A percentile compares a stretch with the other conserved stretches of the same genome.
Evolutionary conservation across 1,140 invertebrate species (phyloP).

Genomic region (Bombus waltoni): DNA sequence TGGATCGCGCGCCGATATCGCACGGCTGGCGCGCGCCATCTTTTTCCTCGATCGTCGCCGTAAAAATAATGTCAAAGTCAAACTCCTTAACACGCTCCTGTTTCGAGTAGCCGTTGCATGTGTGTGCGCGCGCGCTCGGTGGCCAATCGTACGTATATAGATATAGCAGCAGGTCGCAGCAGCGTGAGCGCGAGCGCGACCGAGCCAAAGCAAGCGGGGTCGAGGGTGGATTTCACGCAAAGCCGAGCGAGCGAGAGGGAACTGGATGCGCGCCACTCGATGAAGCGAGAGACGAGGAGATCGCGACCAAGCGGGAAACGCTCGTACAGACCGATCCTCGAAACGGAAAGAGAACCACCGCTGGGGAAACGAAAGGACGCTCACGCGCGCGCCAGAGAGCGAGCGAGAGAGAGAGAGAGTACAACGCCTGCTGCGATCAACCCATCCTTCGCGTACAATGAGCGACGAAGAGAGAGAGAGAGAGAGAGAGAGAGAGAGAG

Average conservation of each 20-base stretch:
- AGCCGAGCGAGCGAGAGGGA: conserved; percentile 42
- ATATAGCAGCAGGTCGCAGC: background rate
- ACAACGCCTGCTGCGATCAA: conserved; percentile 2
- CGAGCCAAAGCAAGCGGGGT: conserved; percentile 32
- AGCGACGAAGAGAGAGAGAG: conserved; percentile 15
- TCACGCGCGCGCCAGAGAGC: background rate
- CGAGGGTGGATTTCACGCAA: conserved; percentile 40
- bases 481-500: conserved; percentile 8
- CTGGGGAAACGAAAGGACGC: conserved; percentile 8
- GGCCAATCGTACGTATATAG: background rate
- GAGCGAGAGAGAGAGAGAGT: background rate
- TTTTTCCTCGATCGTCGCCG: background rate
- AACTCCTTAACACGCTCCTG: conserved; percentile 61
- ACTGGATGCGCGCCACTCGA: conserved; percentile 13
- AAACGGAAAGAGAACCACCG: conserved; percentile 10
- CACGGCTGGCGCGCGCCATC: background rate
- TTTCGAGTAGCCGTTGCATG: background rate
- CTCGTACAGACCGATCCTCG: background rate
- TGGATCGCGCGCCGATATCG: background rate
- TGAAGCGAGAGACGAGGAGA: conserved; percentile 37
- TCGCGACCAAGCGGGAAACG: conserved; percentile 14
- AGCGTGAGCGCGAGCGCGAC: conserved; percentile 45
- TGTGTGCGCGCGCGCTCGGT: background rate
- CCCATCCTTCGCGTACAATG: conserved; percentile 23
- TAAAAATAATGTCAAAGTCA: conserved; percentile 52